Conservation (phyloP, 2,888 invertebrate genomes). For the Galeruca laticollis region DNA sequence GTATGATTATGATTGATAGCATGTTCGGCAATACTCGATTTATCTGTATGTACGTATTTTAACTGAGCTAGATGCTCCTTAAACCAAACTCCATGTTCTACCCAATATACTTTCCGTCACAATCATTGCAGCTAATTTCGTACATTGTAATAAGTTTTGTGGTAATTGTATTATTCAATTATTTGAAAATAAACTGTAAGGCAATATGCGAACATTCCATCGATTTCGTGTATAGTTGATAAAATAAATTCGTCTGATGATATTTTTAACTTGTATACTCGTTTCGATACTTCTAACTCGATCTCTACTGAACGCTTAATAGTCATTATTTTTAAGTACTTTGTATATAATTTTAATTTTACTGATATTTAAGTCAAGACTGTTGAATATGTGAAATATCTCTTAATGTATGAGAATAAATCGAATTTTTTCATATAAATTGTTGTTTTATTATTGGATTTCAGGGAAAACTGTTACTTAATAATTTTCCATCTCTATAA, state of each 20-base stretch:
- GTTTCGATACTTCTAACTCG: slow-evolving; percentile 27
- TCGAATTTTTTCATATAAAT: slow-evolving; percentile 48
- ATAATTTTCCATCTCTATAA: no score
- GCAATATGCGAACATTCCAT: neutral
- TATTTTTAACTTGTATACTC: neutral
- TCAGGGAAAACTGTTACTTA: no score
- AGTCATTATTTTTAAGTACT: slow-evolving; percentile 64
- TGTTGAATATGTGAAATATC: slow-evolving; percentile 63
- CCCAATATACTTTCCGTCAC: no score
- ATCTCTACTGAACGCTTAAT: slow-evolving; percentile 62
- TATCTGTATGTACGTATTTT: no score
- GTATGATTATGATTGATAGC: no score
- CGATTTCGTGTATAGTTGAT: neutral
- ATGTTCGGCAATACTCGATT: no score
- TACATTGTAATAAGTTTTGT: no score
- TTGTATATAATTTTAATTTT: slow-evolving; percentile 56
- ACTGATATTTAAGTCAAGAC: slow-evolving; percentile 63
- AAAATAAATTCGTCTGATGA: neutral
- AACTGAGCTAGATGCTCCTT: no score
- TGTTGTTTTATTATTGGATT: neutral
- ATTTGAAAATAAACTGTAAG: no score
- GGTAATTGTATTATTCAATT: no score
- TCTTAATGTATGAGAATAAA: slow-evolving; percentile 55
- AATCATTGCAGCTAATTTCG: no score
- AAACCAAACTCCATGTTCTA: no score